Evolutionary conservation across 1,140 invertebrate species (phyloP).

Genomic region (Drosophila lacteicornis): DNA sequence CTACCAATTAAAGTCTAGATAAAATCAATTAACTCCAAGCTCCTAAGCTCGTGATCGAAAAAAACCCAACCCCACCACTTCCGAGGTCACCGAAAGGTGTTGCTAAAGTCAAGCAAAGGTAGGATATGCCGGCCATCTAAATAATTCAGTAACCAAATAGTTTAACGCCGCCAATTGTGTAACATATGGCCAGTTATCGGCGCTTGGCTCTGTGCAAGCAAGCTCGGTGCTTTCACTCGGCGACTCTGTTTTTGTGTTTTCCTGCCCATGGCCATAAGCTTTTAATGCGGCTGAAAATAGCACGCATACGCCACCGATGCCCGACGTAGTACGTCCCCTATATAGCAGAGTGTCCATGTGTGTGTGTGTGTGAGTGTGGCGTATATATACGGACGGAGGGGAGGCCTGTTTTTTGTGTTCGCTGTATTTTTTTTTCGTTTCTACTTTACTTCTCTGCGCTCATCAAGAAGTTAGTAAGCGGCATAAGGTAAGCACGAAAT

Average conservation of each 20-base stretch:
- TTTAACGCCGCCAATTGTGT: slow-evolving; percentile 23
- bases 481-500: slow-evolving; percentile 82
- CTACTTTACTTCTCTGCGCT: slow-evolving; percentile 23
- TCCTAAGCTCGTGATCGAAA: neutral
- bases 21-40: no score
- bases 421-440: slow-evolving; percentile 17
- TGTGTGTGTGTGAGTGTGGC: neutral
- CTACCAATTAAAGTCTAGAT: neutral
- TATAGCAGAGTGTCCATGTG: slow-evolving; percentile 12
- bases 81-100: neutral
- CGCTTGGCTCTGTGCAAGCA: slow-evolving; percentile 42
- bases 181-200: slow-evolving; percentile 44
- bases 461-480: slow-evolving; percentile 77
- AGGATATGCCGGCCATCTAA: slow-evolving; percentile 17
- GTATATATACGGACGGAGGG: slow-evolving; percentile 4
- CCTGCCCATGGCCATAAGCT: slow-evolving; percentile 61
- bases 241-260: slow-evolving; percentile 33
- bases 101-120: neutral
- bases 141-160: slow-evolving; percentile 29
- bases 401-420: slow-evolving; percentile 24
- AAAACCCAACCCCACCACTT: no score
- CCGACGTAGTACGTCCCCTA: slow-evolving; percentile 34
- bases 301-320: slow-evolving; percentile 81
- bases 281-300: slow-evolving; percentile 80
- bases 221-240: slow-evolving; percentile 45